Conservation (phyloP, 2,888 invertebrate species). For the Ormyrus nitidulus region DNA sequence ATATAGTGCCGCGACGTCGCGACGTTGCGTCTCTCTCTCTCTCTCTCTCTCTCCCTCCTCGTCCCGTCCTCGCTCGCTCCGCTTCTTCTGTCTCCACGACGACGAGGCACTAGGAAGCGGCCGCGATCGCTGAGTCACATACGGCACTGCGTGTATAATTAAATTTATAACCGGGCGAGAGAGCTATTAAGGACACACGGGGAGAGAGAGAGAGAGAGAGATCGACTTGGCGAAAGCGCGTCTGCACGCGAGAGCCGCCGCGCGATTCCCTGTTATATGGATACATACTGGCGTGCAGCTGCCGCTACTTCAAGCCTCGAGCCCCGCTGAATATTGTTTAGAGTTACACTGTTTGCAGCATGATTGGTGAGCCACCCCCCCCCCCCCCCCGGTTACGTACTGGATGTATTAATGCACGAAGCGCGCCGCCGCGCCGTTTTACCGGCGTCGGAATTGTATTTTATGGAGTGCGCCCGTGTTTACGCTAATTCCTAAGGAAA, state of each 20-base stretch:
- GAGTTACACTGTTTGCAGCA: slow-evolving; percentile 27
- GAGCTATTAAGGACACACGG: slow-evolving; percentile 50
- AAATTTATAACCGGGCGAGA: slow-evolving; percentile 51
- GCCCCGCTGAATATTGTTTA: slow-evolving; percentile 39
- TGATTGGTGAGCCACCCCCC: slow-evolving; percentile 13
- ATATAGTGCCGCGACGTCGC: slow-evolving; percentile 45
- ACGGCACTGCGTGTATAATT: slow-evolving; percentile 38
- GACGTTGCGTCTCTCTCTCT: not conserved
- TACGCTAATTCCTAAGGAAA: too few species aligned
- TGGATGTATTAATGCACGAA: too few species aligned
- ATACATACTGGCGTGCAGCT: slow-evolving; percentile 2
- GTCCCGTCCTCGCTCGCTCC: not conserved
- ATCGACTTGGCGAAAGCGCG: slow-evolving; percentile 25
- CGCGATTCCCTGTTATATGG: slow-evolving; percentile 2
- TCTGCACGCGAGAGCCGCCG: not conserved
- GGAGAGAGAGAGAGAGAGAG: not conserved
- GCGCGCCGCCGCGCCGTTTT: too few species aligned
- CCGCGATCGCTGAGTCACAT: not conserved
- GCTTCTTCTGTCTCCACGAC: not conserved
- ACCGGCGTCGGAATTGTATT: too few species aligned
- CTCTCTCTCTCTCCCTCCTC: slow-evolving; percentile 14
- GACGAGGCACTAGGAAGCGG: slow-evolving; percentile 29
- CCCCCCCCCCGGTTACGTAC: too few species aligned
- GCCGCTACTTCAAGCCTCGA: not conserved
- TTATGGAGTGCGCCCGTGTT: too few species aligned